Percentiles rank a stretch among this genome's conserved stretches.
phyloP scores from a whole-genome alignment of 2,113 vertebrate species.

The Falcunculus frontatus region DNA sequence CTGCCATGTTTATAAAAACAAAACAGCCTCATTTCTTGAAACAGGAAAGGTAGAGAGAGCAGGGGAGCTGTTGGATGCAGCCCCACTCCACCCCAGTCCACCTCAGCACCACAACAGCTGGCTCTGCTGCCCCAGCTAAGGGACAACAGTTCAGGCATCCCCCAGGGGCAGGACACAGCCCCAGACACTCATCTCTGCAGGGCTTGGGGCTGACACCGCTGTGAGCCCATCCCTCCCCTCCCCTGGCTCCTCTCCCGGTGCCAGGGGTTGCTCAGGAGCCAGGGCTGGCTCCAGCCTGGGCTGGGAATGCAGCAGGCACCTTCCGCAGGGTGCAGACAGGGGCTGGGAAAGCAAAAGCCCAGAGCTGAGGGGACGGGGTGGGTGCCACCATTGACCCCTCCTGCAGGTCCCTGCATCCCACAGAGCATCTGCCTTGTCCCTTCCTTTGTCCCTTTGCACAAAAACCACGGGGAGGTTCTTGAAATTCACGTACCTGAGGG shows the following conservation, averaged over 20 bases:
- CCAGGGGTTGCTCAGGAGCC: not conserved
- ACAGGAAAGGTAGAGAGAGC: not conserved
- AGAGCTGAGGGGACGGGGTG: not conserved
- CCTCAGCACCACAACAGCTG: not conserved
- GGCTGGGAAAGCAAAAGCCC: not conserved
- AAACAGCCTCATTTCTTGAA: not conserved
- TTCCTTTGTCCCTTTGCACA: not conserved
- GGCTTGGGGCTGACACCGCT: fast-evolving
- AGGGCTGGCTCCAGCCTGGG: not conserved
- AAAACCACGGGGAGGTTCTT: fast-evolving
- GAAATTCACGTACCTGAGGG: not conserved
- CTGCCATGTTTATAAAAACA: not conserved
- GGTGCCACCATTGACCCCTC: not conserved
- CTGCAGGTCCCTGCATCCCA: not conserved
- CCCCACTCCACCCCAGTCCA: not conserved
- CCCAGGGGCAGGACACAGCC: not conserved
- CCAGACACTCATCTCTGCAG: not conserved
- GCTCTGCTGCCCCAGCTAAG: not conserved
- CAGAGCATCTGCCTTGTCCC: not conserved
- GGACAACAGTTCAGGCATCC: not conserved
- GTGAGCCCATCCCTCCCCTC: not conserved
- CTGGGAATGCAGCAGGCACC: not conserved
- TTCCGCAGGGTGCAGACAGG: not conserved
- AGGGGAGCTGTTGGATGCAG: not conserved
- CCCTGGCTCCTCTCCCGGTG: not conserved